Conservation (phyloP, 2,888 invertebrate genomes). For the Athalia cordata region DNA sequence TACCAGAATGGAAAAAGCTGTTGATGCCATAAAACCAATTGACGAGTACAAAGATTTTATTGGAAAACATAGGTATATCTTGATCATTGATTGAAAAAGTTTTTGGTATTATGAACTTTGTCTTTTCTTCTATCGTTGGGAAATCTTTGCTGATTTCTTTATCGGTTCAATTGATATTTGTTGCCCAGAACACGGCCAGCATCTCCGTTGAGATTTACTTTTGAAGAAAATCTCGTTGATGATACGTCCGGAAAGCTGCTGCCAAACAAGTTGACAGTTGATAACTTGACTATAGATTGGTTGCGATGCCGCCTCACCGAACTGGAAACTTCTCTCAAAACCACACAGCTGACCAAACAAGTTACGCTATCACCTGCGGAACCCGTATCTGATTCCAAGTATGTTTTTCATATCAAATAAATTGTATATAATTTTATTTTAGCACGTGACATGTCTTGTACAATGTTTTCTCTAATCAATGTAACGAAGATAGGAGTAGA, state of each 20-base stretch:
- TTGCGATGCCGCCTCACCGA: constrained; percentile 87
- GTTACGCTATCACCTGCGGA: constrained; percentile 55
- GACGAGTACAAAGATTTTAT: constrained; percentile 94
- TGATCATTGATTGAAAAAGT: background rate
- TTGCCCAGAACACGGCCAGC: constrained; percentile 82
- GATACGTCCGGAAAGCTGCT: constrained; percentile 91
- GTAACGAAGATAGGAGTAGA: background rate
- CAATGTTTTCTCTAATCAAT: background rate
- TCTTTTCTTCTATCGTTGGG: background rate
- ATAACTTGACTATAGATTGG: constrained; percentile 94
- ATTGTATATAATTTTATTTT: background rate
- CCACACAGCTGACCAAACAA: constrained; percentile 80
- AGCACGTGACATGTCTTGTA: too few relatives aligned
- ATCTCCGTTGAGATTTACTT: constrained; percentile 86
- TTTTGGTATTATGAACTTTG: background rate
- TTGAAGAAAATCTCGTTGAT: constrained; percentile 91
- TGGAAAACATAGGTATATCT: constrained; percentile 88
- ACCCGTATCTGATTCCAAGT: constrained; percentile 67
- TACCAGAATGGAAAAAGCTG: constrained; percentile 83
- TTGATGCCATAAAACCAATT: constrained; percentile 86
- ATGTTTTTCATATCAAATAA: constrained; percentile 42
- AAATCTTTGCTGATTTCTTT: background rate
- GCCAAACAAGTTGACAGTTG: constrained; percentile 92
- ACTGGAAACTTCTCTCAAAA: constrained; percentile 86
- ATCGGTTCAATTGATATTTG: constrained; percentile 12